Percentiles rank a stretch among this genome's conserved stretches.
phyloP scores from a whole-genome alignment of 1,140 invertebrate genomes.

The Drosophila ambigua region DNA sequence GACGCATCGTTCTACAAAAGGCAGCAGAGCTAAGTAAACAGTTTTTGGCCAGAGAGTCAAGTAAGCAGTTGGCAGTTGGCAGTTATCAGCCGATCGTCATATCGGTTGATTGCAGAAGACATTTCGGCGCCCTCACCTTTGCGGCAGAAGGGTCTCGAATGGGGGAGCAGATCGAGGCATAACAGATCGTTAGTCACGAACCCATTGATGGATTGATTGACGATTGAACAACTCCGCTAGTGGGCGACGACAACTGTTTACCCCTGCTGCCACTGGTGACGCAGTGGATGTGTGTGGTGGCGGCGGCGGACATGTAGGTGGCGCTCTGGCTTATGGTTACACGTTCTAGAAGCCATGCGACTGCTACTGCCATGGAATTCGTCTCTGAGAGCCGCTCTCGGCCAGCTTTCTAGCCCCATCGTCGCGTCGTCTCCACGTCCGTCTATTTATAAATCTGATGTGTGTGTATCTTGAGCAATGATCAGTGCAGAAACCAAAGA shows the following conservation, averaged over 20 bases:
- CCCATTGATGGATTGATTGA: conserved; percentile 23
- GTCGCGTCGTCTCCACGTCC: conserved; percentile 26
- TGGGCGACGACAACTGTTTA: conserved; percentile 35
- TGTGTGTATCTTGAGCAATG: conserved; percentile 59
- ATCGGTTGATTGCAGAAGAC: conserved; percentile 18
- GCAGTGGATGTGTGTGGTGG: conserved; percentile 29
- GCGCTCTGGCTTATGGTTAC: conserved; percentile 41
- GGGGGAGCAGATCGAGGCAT: too few relatives aligned
- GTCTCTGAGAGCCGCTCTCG: conserved; percentile 33
- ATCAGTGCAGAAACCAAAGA: conserved; percentile 9
- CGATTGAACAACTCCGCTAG: conserved; percentile 9
- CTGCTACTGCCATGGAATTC: conserved; percentile 55
- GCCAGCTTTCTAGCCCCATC: conserved; percentile 28
- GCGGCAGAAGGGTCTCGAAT: neutral
- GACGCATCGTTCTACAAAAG: conserved; percentile 31
- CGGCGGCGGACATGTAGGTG: conserved; percentile 38
- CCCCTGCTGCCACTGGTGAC: conserved; percentile 27
- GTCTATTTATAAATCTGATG: conserved; percentile 80
- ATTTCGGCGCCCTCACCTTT: conserved; percentile 10
- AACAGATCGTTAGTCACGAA: conserved; percentile 30
- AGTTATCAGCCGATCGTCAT: conserved; percentile 30
- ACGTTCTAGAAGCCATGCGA: conserved; percentile 73
- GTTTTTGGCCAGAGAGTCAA: neutral
- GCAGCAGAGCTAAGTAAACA: conserved; percentile 5
- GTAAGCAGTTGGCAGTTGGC: conserved; percentile 10